Evolutionary conservation across 2,888 invertebrate species (phyloP), one percentile per base, ranked within the genome.

Genomic region (Cephalotes varians): DNA sequence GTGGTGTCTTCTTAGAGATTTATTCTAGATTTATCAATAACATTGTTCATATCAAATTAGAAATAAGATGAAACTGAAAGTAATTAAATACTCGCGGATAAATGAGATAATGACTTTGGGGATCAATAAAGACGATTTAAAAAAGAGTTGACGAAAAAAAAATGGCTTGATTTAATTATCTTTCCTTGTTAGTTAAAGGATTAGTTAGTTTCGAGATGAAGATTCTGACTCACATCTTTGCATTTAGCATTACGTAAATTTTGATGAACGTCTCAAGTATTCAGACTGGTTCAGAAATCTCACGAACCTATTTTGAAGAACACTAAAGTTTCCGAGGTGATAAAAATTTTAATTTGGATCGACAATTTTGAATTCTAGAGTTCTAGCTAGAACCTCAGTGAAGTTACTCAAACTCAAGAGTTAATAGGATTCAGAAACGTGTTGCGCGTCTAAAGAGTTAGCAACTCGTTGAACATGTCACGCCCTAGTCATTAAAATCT

Each of bases 391-490:
- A 18, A 31, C 65, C 44, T 44, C 31, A 18, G 9, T 31, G 7
- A 15, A 79, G 54, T 77, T 56, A 21, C 54, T 54, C 12, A 21
- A 34, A 31, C 58, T 73, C 58, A 15, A 28, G 40, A 77, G 69
- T 15, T 77, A 77, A 69, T 77, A 77, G 65, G 44, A 69, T 77
- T 44, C 40, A 44, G 71, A 44, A 56, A 79, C 56, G 12, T 77
- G 65, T 69, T 69, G 69, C 77, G 56, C 54, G 31, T 69, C 25
- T 15, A 47, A 47, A 69, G 56, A 79, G 56, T 79, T 56, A 56
- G 31, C 71, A 69, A 51, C 65, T 65, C 65, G n/a, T 65, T 64
- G 65, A 76, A 76, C 77, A 56, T 79, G 71, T 79, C 56, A 69
- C 54, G 71, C 44, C 34, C 12, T 44, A 44, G 56, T 44, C 69